Conservation (phyloP, 1,140 invertebrate genomes). For the Yoshiicerus persimilis region DNA sequence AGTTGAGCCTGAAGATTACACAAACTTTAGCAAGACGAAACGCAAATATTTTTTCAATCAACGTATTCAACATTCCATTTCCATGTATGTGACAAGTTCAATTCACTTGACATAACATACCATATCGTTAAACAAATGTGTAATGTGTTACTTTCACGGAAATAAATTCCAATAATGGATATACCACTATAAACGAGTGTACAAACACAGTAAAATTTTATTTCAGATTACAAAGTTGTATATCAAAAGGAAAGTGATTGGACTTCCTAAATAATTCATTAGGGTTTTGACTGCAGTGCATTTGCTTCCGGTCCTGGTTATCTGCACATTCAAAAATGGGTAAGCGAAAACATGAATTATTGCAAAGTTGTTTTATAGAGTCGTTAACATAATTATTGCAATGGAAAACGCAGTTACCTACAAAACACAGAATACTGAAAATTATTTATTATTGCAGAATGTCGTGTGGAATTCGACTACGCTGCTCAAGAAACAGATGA, state of each 20-base stretch:
- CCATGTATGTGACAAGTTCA: not conserved
- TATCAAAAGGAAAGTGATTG: too few relatives aligned
- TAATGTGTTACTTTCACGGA: not conserved
- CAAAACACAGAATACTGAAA: too few relatives aligned
- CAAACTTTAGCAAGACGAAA: not conserved
- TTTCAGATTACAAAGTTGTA: too few relatives aligned
- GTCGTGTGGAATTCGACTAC: conserved; percentile 74
- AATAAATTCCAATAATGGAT: not conserved
- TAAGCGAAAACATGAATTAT: not conserved
- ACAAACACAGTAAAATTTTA: too few relatives aligned
- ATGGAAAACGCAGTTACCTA: too few relatives aligned
- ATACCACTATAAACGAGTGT: not conserved
- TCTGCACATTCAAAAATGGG: not conserved
- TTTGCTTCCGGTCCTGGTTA: not conserved
- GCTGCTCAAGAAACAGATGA: conserved; percentile 78
- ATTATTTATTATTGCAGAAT: conserved; percentile 33
- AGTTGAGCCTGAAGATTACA: not conserved
- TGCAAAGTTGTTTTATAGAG: too few relatives aligned
- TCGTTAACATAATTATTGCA: too few relatives aligned
- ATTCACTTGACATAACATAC: not conserved
- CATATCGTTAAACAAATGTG: not conserved
- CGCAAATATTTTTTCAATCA: not conserved
- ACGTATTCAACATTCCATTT: not conserved
- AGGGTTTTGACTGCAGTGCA: not conserved
- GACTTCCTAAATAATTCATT: not conserved